Evolutionary conservation across 1,140 invertebrate species (phyloP).

Genomic region (Polypedilum vanderplanki): DNA sequence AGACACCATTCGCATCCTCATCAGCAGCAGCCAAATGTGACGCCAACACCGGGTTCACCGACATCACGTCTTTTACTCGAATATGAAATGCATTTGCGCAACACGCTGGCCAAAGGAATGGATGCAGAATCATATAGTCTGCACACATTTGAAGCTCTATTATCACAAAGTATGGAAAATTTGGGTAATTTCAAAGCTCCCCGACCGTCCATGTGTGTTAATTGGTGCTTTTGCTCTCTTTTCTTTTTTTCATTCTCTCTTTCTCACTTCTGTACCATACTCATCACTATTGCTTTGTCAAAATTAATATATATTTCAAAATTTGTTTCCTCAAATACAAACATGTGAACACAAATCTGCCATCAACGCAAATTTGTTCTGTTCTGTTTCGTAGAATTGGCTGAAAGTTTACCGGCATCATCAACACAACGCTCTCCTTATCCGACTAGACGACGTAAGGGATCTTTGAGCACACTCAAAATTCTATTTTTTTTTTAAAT

Average conservation of each 20-base stretch:
- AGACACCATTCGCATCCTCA: conserved; percentile 48
- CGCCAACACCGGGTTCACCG: conserved; percentile 75
- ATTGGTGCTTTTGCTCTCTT: conserved; percentile 25
- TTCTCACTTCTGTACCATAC: not conserved
- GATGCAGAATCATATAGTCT: conserved; percentile 90
- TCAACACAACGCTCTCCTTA: conserved; percentile 76
- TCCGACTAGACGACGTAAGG: conserved; percentile 72
- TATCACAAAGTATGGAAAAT: conserved; percentile 93
- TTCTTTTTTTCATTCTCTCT: not conserved
- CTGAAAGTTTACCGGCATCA: conserved; percentile 72
- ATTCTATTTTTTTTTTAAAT: conserved; percentile 25
- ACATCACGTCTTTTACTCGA: conserved; percentile 80
- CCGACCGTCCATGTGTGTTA: conserved; percentile 22
- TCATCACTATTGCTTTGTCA: not conserved
- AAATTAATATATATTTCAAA: conserved; percentile 15
- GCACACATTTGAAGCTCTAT: conserved; percentile 85
- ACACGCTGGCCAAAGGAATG: conserved; percentile 89
- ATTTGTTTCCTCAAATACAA: conserved; percentile 19
- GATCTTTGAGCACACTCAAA: conserved; percentile 31
- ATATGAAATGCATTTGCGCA: conserved; percentile 91
- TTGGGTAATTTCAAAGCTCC: conserved; percentile 55
- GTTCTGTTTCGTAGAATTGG: conserved; percentile 57
- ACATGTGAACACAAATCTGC: conserved; percentile 12
- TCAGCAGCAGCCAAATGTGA: conserved; percentile 50
- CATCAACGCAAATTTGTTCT: conserved; percentile 21